These are phyloP conservation scores for Megaustenia siamemsis DNA, from an alignment of 2,888 invertebrate species.

Conservation along the genomic window DNA sequence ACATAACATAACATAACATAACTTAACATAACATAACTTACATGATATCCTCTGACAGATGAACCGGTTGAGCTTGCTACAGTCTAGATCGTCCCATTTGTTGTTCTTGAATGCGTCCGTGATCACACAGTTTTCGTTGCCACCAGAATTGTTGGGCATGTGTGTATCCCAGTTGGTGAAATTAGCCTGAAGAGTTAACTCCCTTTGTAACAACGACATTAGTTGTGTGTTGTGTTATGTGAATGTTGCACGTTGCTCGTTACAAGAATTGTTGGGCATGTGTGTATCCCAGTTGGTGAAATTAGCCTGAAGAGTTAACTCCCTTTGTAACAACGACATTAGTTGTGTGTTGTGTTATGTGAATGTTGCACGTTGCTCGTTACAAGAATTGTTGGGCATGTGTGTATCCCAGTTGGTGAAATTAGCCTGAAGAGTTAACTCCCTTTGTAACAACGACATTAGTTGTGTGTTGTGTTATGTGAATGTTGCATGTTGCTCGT, in stretches of 20 bases:
- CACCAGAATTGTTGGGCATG: constrained; percentile 59
- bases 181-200: constrained; percentile 42
- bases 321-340: too few species aligned
- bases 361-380: too few species aligned
- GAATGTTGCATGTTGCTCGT: too few species aligned
- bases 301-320: constrained; percentile 42
- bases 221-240: too few species aligned
- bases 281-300: constrained; percentile 61
- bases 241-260: too few species aligned
- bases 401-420: constrained; percentile 61
- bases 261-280: constrained; percentile 59
- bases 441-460: too few species aligned
- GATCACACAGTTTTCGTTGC: constrained; percentile 65
- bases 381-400: constrained; percentile 59
- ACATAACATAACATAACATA: too few species aligned
- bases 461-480: too few species aligned
- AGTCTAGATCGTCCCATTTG: constrained; percentile 64
- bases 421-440: constrained; percentile 42
- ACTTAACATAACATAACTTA: too few species aligned
- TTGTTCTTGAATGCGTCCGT: constrained; percentile 44
- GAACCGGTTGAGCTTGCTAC: constrained; percentile 57
- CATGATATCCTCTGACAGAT: constrained; percentile 62
- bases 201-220: too few species aligned
- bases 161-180: constrained; percentile 61
- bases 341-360: too few species aligned